phyloP scores from a whole-genome alignment of 2,797 vertebrate species.

The Brachyrhaphis roseni region DNA sequence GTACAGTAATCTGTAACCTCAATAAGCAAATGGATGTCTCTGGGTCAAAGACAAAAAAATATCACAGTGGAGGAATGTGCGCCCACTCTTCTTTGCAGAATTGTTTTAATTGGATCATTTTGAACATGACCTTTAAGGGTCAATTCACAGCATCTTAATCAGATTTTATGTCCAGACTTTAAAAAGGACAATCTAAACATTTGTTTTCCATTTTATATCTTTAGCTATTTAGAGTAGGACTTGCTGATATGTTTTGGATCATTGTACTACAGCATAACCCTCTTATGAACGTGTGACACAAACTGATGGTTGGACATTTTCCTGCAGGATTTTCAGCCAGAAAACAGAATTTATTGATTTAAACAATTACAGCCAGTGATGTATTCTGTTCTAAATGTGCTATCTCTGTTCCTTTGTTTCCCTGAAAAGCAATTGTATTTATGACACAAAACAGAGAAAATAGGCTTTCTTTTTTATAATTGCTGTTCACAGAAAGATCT shows the following conservation, averaged over 20 bases:
- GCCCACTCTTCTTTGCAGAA: not conserved
- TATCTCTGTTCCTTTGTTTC: not conserved
- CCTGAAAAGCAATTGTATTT: not conserved
- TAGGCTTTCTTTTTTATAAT: too few species aligned
- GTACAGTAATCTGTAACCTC: slow-evolving; percentile 7
- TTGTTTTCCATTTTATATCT: not conserved
- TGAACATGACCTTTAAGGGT: not conserved
- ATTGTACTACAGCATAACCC: too few species aligned
- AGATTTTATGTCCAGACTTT: not conserved
- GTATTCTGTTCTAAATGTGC: not conserved
- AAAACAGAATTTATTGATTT: too few species aligned
- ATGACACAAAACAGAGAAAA: too few species aligned
- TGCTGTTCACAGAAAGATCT: not conserved
- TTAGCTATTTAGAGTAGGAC: too few species aligned
- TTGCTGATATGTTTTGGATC: too few species aligned
- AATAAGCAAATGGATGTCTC: slow-evolving; percentile 12
- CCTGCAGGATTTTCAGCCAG: too few species aligned
- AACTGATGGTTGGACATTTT: too few species aligned
- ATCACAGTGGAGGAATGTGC: not conserved
- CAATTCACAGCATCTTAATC: not conserved
- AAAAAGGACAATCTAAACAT: not conserved
- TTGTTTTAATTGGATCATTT: not conserved
- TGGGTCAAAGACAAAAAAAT: not conserved
- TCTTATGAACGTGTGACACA: too few species aligned
- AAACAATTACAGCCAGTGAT: not conserved